Base-by-base conservation (phyloP, 2,888 invertebrate species). In the Hipparchia semele region DNA sequence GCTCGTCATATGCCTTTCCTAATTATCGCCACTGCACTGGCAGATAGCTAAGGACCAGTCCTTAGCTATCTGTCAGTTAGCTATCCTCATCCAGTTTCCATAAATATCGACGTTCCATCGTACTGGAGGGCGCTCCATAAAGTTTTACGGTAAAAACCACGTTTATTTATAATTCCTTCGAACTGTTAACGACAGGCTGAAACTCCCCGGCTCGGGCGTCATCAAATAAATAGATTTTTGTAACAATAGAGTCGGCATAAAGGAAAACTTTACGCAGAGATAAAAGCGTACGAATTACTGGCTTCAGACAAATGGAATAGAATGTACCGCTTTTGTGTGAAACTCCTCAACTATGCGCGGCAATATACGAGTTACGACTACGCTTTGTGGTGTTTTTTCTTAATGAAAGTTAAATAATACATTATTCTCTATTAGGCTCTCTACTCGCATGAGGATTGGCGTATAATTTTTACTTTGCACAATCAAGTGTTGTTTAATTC, bases 261-360 rank as follows among this genome's bases (percentile, higher is more conserved):
- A 59, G 68, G 68, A 60, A 68, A 68, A 68, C 68, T 68, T 68
- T 68, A 12, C n/a, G 58, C 12, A 58, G 67, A 68, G 68, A 68
- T 49, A 68, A 68, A 68, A 49, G 59, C 68, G 59, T 33, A 59
- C 68, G 59, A 68, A 68, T 68, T 68, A 68, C 68, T 59, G 68
- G 58, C 59, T 67, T 46, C 68, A 59, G 68, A 60, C 59, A 59
- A 68, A 68, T 68, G 67, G 67, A 68, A 68, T 58, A 58, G 56
- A 58, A 68, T 54, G 46, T 46, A 3, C 67, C 46, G 67, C 67
- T 68, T 46, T 58, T 58, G 54, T 68, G 46, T 58, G 67, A 46
- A 68, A 46, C 58, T 68, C 56, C 9, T 9, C 13, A 68, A 68
- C 67, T 45, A 46, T 58, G 67, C 46, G 12, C 12, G 5, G 13